A percentile compares a stretch with the other conserved stretches of the same genome.
Evolutionary conservation across 2,113 vertebrate genomes (phyloP).

Genomic region (Rhabdornis inornatus): DNA sequence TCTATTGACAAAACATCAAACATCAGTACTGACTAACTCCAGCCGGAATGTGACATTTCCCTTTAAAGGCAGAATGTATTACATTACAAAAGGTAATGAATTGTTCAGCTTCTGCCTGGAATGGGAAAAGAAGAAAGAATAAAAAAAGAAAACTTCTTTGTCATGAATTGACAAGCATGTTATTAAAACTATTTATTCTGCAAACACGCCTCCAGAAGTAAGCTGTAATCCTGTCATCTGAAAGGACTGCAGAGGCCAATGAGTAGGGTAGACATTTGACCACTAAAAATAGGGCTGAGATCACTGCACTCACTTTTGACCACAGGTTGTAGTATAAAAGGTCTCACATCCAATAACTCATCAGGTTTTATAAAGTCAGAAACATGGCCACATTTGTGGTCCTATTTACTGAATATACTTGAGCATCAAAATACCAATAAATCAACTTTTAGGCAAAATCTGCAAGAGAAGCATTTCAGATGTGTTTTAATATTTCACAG

Average conservation of each 20-base stretch:
- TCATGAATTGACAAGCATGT: not conserved
- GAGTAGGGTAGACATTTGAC: not conserved
- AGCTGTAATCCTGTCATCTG: not conserved
- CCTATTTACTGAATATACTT: not conserved
- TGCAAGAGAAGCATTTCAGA: not conserved
- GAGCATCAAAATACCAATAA: not conserved
- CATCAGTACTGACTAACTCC: not conserved
- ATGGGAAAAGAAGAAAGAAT: not conserved
- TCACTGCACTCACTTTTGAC: not conserved
- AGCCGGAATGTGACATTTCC: not conserved
- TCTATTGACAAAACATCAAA: not conserved
- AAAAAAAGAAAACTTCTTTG: not conserved
- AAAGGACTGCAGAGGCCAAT: not conserved
- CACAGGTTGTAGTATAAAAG: not conserved
- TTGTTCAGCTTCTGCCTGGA: not conserved
- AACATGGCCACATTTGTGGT: not conserved
- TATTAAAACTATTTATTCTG: slow-evolving; percentile 26
- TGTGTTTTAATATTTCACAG: not conserved
- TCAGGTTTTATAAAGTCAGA: not conserved
- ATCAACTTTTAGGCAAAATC: not conserved
- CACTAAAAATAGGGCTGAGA: not conserved
- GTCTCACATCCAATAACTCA: not conserved
- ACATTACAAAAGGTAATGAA: not conserved
- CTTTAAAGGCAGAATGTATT: not conserved
- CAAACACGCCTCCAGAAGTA: not conserved